Evolutionary conservation across 92 coral and sea anemone genomes (phyloP).

Genomic region (Actinernus sp.): DNA sequence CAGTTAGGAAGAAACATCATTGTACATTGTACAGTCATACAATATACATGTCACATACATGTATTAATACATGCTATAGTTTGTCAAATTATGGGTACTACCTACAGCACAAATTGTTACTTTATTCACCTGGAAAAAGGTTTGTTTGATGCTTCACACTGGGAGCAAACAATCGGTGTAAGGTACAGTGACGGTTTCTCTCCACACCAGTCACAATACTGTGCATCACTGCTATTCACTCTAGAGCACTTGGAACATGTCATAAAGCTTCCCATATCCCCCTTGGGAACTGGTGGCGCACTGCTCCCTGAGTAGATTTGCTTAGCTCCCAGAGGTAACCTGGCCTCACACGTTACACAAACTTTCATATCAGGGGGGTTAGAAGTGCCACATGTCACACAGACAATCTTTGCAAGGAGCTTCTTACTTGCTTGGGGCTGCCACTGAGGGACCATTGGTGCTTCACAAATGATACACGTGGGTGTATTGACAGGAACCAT

Average conservation of each 20-base stretch:
- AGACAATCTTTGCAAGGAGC: constrained; percentile 80
- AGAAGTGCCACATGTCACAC: constrained; percentile 91
- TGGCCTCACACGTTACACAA: constrained; percentile 93
- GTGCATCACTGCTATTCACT: constrained; percentile 95
- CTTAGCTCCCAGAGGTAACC: constrained; percentile 85
- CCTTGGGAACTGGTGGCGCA: constrained; percentile 95
- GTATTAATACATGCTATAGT: no score
- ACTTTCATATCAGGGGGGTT: constrained; percentile 90
- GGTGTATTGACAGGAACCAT: constrained; percentile 96
- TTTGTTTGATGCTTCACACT: constrained; percentile 84
- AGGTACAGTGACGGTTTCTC: constrained; percentile 80
- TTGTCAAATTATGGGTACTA: no score
- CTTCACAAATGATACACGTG: constrained; percentile 91
- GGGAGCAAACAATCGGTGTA: constrained; percentile 79
- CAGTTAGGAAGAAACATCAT: no score
- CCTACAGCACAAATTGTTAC: no score
- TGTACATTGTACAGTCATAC: no score
- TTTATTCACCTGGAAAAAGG: constrained; percentile 70
- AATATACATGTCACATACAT: no score
- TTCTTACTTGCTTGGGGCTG: constrained; percentile 90
- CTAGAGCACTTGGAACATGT: constrained; percentile 95
- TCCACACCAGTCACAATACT: constrained; percentile 99
- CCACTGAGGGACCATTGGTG: constrained; percentile 94
- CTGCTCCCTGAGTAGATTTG: constrained; percentile 80
- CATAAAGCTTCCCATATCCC: constrained; percentile 78